These are phyloP conservation scores for Muscicapa adusta DNA, from an alignment of 2,113 vertebrate genomes.

Conservation along the genomic window DNA sequence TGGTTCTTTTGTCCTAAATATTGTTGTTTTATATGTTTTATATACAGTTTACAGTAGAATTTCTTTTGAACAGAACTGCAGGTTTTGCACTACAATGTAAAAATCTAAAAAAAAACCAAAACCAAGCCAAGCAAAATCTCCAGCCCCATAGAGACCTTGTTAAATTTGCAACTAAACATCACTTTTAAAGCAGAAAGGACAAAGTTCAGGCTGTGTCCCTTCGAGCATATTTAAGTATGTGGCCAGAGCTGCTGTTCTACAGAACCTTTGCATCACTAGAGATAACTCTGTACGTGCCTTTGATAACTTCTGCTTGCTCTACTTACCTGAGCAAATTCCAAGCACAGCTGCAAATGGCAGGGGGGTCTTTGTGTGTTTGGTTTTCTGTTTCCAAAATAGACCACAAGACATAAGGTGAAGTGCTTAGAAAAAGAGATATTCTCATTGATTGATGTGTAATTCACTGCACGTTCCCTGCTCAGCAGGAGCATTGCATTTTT, in stretches of 20 bases:
- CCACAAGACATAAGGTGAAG: neutral
- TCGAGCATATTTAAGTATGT: neutral
- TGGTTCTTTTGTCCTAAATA: neutral
- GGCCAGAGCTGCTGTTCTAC: neutral
- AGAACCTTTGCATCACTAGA: neutral
- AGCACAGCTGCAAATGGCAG: neutral
- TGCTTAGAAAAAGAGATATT: neutral
- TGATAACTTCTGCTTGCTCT: neutral
- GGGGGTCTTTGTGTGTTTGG: accelerated
- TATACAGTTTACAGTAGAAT: neutral
- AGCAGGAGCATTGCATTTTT: neutral
- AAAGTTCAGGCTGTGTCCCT: neutral
- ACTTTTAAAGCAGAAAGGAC: neutral
- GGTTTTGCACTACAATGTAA: neutral
- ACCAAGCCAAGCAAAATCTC: neutral
- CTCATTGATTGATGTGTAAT: accelerated
- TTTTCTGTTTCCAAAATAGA: neutral
- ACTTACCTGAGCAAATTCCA: neutral
- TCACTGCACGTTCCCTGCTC: neutral
- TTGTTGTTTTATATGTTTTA: neutral
- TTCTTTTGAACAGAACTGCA: neutral
- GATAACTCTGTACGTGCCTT: neutral
- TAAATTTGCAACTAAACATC: neutral
- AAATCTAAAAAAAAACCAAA: neutral
- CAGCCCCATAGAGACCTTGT: neutral